phyloP scores from a whole-genome alignment of 2,888 invertebrate genomes.

The Syrista parreyssii region DNA sequence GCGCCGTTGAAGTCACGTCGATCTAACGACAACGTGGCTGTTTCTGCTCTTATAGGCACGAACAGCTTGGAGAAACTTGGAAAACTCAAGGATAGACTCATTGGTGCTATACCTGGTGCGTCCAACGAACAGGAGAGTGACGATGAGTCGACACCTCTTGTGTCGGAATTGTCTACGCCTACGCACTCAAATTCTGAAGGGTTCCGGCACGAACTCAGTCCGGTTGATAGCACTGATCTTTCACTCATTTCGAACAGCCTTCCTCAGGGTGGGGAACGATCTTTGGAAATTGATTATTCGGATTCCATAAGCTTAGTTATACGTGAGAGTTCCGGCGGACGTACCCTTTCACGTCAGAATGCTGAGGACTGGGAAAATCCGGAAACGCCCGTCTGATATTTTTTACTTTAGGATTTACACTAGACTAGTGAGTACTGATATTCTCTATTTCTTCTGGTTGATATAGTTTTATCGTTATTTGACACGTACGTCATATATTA shows the following conservation, averaged over 20 bases:
- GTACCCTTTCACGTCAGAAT: constrained; percentile 43
- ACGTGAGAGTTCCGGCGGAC: constrained; percentile 38
- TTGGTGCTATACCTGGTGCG: constrained; percentile 27
- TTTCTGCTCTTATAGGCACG: constrained; percentile 40
- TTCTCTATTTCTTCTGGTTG: neutral
- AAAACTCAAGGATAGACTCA: constrained; percentile 50
- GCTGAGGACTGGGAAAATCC: constrained; percentile 57
- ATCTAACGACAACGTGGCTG: constrained; percentile 40
- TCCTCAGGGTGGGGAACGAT: constrained; percentile 41
- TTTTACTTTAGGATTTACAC: neutral
- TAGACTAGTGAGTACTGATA: constrained; percentile 2
- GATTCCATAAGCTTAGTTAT: constrained; percentile 46
- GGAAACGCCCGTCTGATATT: constrained; percentile 58
- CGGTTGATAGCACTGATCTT: constrained; percentile 44
- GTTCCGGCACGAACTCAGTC: constrained; percentile 43
- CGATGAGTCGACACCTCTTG: constrained; percentile 78
- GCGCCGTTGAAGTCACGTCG: constrained; percentile 26
- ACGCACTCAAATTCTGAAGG: constrained; percentile 51
- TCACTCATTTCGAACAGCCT: constrained; percentile 43
- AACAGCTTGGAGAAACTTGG: constrained; percentile 44
- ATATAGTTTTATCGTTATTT: constrained; percentile 11
- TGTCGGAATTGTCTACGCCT: constrained; percentile 67
- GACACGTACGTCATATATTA: neutral
- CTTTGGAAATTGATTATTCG: constrained; percentile 34
- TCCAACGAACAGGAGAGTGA: constrained; percentile 66